Conservation (phyloP, 2,888 invertebrate genomes). For the Perizoma flavofasciatum region DNA sequence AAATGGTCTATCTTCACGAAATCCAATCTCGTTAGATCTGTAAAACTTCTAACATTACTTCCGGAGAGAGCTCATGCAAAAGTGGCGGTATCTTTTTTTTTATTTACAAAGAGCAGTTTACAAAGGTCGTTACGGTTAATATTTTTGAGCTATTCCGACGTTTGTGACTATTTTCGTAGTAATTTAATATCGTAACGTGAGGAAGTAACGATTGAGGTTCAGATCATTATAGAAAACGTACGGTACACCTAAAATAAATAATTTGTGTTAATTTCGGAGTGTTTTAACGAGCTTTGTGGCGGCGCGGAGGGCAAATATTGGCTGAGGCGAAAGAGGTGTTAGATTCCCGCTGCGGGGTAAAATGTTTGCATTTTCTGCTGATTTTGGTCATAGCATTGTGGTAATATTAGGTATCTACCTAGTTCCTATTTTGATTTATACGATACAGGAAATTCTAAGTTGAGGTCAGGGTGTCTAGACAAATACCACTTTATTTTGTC, state of each 20-base stretch:
- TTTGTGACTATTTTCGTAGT: slow-evolving; percentile 56
- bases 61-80: slow-evolving; percentile 3
- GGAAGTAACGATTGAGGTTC: slow-evolving; percentile 40
- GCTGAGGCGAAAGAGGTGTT: too few relatives aligned
- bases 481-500: too few relatives aligned
- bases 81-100: slow-evolving; percentile 29
- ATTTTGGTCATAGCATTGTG: too few relatives aligned
- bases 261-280: slow-evolving; percentile 1
- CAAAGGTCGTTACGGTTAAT: slow-evolving; percentile 54
- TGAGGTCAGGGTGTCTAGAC: too few relatives aligned
- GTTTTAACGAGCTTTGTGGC: too few relatives aligned
- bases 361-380: too few relatives aligned
- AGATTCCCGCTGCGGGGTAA: too few relatives aligned
- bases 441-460: too few relatives aligned
- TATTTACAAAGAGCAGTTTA: slow-evolving; percentile 57
- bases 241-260: slow-evolving; percentile 1
- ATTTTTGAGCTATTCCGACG: slow-evolving; percentile 51
- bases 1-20: slow-evolving; percentile 7
- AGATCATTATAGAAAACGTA: neutral
- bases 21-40: slow-evolving; percentile 14
- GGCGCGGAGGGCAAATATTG: too few relatives aligned
- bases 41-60: neutral
- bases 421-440: too few relatives aligned
- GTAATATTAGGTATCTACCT: too few relatives aligned
- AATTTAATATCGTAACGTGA: slow-evolving; percentile 61